Conservation (phyloP, 1,140 invertebrate genomes). For the Berghia stephanieae region DNA sequence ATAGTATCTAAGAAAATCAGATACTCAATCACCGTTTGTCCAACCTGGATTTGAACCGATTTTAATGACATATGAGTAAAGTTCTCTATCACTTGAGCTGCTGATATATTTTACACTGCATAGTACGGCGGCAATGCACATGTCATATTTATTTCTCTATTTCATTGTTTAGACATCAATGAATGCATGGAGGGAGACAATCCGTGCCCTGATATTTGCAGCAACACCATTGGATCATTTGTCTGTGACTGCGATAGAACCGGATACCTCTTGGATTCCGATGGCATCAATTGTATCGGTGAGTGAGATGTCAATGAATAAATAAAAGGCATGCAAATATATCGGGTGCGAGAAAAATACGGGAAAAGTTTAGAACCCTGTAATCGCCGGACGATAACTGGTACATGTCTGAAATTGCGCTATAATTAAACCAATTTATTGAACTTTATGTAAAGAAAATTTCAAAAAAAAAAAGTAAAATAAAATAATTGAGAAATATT, state of each 20-base stretch:
- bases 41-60: too few relatives aligned
- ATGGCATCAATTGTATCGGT: constrained; percentile 40
- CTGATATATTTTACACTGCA: too few relatives aligned
- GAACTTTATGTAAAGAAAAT: neutral
- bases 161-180: constrained; percentile 50
- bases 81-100: too few relatives aligned
- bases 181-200: constrained; percentile 46
- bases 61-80: too few relatives aligned
- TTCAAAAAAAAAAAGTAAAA: neutral
- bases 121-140: too few relatives aligned
- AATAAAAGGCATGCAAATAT: neutral
- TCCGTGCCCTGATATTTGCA: constrained; percentile 45
- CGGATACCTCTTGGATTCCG: constrained; percentile 34
- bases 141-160: too few relatives aligned
- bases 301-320: neutral
- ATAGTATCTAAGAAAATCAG: too few relatives aligned
- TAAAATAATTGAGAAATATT: neutral
- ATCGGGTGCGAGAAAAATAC: neutral
- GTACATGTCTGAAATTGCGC: neutral
- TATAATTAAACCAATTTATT: too few relatives aligned
- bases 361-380: too few relatives aligned
- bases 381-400: neutral
- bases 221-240: constrained; percentile 47
- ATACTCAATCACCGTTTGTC: too few relatives aligned
- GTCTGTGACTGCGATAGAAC: constrained; percentile 38